Evolutionary conservation across 1,140 invertebrate genomes (phyloP).

Genomic region (Notospermus geniculatus): DNA sequence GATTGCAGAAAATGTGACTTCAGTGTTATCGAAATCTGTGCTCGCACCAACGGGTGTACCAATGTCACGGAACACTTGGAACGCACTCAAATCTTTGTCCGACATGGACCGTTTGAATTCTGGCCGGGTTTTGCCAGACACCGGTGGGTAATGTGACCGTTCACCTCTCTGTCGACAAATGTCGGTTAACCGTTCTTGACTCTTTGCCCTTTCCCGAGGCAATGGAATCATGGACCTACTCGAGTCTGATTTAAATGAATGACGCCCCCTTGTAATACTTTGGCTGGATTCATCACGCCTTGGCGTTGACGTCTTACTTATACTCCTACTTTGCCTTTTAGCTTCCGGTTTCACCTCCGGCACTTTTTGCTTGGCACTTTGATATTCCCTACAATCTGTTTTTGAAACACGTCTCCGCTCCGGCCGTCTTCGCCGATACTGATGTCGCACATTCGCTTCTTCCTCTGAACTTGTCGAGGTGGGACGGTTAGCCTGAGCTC

Average conservation of each 20-base stretch:
- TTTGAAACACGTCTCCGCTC: neutral
- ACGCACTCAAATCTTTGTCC: too few species aligned
- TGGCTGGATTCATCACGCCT: constrained; percentile 20
- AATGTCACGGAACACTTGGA: too few species aligned
- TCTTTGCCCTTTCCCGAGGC: constrained; percentile 35
- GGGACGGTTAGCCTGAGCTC: neutral
- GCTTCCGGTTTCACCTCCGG: constrained; percentile 30
- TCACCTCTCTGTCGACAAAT: constrained; percentile 40
- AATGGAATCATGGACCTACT: constrained; percentile 27
- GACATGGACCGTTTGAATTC: constrained; percentile 12
- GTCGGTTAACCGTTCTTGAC: constrained; percentile 32
- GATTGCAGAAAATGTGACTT: too few species aligned
- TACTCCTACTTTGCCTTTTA: constrained; percentile 17
- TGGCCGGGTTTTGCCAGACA: constrained; percentile 14
- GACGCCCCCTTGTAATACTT: constrained; percentile 4
- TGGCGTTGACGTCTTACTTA: constrained; percentile 17
- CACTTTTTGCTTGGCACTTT: constrained; percentile 24
- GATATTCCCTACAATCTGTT: constrained; percentile 8
- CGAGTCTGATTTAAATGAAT: constrained; percentile 14
- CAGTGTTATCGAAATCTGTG: too few species aligned
- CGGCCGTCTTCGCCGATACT: neutral
- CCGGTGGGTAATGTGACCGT: constrained; percentile 29
- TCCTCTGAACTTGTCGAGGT: neutral
- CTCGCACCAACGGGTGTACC: too few species aligned
- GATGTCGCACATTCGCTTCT: neutral